These are phyloP conservation scores for Psilopogon haemacephalus DNA, from an alignment of 2,113 vertebrate genomes.

Conservation along the genomic window DNA sequence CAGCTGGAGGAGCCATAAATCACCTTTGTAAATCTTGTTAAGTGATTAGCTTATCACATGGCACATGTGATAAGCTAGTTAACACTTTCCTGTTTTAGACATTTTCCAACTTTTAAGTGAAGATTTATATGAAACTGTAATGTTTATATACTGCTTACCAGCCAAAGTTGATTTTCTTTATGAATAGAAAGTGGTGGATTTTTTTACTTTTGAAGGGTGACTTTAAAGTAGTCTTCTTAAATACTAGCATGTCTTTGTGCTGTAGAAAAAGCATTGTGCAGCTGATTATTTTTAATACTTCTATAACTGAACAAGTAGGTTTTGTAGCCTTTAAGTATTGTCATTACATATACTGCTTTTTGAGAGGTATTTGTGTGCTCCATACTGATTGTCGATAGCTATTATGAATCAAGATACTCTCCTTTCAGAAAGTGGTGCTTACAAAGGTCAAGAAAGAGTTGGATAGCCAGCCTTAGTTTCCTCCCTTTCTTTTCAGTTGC, in stretches of 20 bases:
- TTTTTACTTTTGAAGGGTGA: background rate
- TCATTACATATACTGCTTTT: background rate
- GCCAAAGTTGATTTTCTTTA: background rate
- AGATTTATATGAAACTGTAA: background rate
- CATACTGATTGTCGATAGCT: background rate
- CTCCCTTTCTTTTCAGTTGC: background rate
- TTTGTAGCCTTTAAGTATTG: background rate
- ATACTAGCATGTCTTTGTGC: background rate
- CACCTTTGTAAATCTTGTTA: slow-evolving; percentile 35
- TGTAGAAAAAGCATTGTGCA: background rate
- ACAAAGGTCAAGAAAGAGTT: background rate
- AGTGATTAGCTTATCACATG: slow-evolving; percentile 27
- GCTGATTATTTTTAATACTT: background rate
- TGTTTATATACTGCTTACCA: background rate
- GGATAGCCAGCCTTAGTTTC: background rate
- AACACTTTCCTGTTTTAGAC: slow-evolving; percentile 25
- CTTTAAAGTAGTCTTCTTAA: background rate
- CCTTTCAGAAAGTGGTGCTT: background rate
- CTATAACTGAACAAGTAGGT: background rate
- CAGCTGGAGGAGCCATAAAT: background rate
- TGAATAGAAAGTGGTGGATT: background rate
- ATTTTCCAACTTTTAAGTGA: background rate
- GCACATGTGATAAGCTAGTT: slow-evolving; percentile 1
- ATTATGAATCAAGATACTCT: background rate
- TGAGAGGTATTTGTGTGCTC: background rate